Evolutionary conservation across 2,888 invertebrate species (phyloP), one percentile per base, ranked within the genome.

Genomic region (Ophonus ardosiacus): DNA sequence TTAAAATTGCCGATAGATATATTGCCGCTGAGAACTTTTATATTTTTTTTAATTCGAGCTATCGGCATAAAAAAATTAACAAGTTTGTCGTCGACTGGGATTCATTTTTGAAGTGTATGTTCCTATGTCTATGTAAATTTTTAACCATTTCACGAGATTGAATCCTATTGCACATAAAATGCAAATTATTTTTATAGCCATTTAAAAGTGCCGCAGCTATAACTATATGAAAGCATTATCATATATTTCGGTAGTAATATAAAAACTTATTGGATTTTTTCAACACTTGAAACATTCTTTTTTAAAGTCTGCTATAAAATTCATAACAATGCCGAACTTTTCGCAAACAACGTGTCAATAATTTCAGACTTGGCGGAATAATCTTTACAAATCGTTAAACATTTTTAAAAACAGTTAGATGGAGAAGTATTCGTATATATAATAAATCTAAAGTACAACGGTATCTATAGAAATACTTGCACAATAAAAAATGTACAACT

Each of bases 241-340:
- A 15, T 68, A 31, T 15, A 15, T 68, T 38, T 68, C 38, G 24
- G 68, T 31, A 68, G n/a, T 40, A 68, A 31, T 31, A 31, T 68
- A 68, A 68, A 68, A 68, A 31, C 24, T 68, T 68, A 68, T 68
- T 68, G 24, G 68, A 68, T 38, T 31, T 24, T 68, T 68, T 24
- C 24, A 68, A 6, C 31, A 68, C 68, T 38, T 68, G 13, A 7
- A 31, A 31, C 65, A 65, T 65, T 65, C 24, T 65, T 21, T 18
- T 63, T 63, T 24, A 63, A 63, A 63, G 63, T 63, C 24, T 51
- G 43, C 43, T 8, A 51, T 51, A 51, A 51, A 51, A 51, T 51
- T 51, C 43, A 51, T 51, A 51, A 51, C 43, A 51, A 51, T 51
- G 43, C 10, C 43, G 43, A 51, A 51, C 8, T 13, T 51, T 51